Base-by-base conservation (phyloP, 2,113 vertebrate genomes). In the Thomomys bottae region DNA sequence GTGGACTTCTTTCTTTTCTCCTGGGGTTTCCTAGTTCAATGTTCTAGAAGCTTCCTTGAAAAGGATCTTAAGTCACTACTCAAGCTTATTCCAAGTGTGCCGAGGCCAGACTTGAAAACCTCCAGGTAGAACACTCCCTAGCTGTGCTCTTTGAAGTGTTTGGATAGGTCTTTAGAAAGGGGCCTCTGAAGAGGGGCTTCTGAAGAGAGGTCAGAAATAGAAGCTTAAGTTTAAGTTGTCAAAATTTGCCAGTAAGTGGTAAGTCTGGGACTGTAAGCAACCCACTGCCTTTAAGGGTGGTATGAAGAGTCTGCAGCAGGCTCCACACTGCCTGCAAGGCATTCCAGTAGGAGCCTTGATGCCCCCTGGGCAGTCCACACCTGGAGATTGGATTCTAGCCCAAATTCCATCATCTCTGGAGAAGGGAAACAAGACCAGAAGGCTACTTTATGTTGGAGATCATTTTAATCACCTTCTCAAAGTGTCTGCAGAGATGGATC, bases 401-500 rank as follows among this genome's bases (percentile, higher is more conserved):
- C 32, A 76, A 81, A 34, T 82, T n/a, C 18, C 78, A 3, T 1
- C 2, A 9, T 49, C 86, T 88, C 79, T 72, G 61, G 63, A 77
- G 71, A 30, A 75, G 72, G 57, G 12, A 49, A 76, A 57, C 8
- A 59, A 79, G 61, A 28, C 40, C 34, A 83, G 78, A 79, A 30
- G 14, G 40, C 11, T 59, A 18, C n/a, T 49, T 82, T 61, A 28
- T 75, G 72, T 21, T 6, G 18, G 34, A 80, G 86, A 80, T 77
- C 63, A 87, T 88, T 94, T 88, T 81, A 40, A 72, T 90, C 57
- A 61, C 0, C 4, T 84, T 71, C 49, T 70, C 76, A 64, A 59
- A 76, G 57, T 66, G 78, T 93, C 68, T 81, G 67, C 67, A 63
- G 72, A 94, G 67, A 45, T 18, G 26, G 70, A 26, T 61, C 75